Base-by-base conservation (phyloP, 2,888 invertebrate genomes). In the Nasonovia ribisnigri region DNA sequence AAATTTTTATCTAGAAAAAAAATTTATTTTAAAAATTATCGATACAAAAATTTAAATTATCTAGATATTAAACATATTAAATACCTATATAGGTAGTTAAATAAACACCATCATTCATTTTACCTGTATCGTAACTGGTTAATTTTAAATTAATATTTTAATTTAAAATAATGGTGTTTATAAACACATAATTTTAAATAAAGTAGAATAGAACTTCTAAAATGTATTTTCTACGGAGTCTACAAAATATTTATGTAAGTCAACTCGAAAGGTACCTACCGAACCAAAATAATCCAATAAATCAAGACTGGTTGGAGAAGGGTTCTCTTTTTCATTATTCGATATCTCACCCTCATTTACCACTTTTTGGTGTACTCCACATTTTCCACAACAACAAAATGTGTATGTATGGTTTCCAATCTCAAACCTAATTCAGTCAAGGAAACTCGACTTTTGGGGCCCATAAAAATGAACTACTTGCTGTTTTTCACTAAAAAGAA, bases 391-490 rank as follows among this genome's bases (percentile, higher is more conserved):
- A 90, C 89, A 90, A 89, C 90, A 42, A 57, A 42, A 48, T 60
- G 84, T 86, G 48, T 90, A 54, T 54, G 48, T 48, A 84, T 60
- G 84, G 84, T 93, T 89, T 90, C 93, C 93, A 89, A 93, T 93
- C 89, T 26, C 84, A 93, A 93, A 93, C 84, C 90, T 90, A 93
- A 93, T 93, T 93, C 90, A 86, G 46, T 36, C 84, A 60, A 90
- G 48, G n/a, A 90, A 89, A 60, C 42, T 84, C 93, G 57, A 90
- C 93, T 93, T 93, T 90, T 93, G 93, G 93, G 54, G 84, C 46
- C 93, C 84, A 93, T 93, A 90, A 93, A 93, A 93, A 90, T 93
- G 90, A 93, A 93, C 90, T 93, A 84, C 84, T 46, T 60, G 93
- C 36, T 84, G 93, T 93, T 93, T 90, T 93, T 93, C 90, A 90